A percentile compares a stretch with the other conserved stretches of the same genome.
Conservation (phyloP, 2,888 invertebrate species). For the Diadegma fenestrale region DNA sequence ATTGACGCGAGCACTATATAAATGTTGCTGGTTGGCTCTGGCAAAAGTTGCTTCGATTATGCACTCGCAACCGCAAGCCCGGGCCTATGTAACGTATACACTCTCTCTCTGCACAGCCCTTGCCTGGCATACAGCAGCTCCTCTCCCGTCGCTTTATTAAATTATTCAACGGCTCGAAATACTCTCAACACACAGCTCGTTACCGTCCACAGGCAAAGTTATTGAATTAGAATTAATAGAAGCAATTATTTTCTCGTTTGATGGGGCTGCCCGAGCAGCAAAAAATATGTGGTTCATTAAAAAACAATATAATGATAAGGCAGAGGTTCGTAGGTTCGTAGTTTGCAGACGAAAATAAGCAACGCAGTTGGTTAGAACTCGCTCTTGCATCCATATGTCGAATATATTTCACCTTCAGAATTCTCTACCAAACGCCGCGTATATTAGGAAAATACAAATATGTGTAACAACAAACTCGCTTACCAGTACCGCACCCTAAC, state of each 20-base stretch:
- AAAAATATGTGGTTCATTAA: slow-evolving; percentile 29
- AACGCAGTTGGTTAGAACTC: neutral
- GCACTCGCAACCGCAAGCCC: slow-evolving; percentile 20
- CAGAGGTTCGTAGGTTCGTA: neutral
- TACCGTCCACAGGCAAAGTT: slow-evolving; percentile 70
- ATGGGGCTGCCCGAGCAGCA: slow-evolving; percentile 10
- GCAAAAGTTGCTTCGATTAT: slow-evolving; percentile 24
- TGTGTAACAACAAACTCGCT: neutral
- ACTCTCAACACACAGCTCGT: slow-evolving; percentile 70
- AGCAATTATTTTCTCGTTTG: slow-evolving; percentile 72
- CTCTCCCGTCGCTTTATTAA: slow-evolving; percentile 66
- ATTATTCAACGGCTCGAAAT: slow-evolving; percentile 74
- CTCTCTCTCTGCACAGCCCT: neutral
- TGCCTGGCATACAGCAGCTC: neutral
- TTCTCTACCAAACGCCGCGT: neutral
- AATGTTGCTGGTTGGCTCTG: neutral
- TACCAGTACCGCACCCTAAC: neutral
- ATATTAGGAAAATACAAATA: slow-evolving; percentile 14
- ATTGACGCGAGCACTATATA: neutral
- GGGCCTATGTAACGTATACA: slow-evolving; percentile 20
- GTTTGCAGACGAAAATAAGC: neutral
- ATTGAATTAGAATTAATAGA: slow-evolving; percentile 76
- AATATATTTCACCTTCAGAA: neutral
- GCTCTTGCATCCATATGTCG: neutral
- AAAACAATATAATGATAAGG: slow-evolving; percentile 8